Evolutionary conservation across 2,888 invertebrate species (phyloP).

Genomic region (Neocrepidodera transversa): DNA sequence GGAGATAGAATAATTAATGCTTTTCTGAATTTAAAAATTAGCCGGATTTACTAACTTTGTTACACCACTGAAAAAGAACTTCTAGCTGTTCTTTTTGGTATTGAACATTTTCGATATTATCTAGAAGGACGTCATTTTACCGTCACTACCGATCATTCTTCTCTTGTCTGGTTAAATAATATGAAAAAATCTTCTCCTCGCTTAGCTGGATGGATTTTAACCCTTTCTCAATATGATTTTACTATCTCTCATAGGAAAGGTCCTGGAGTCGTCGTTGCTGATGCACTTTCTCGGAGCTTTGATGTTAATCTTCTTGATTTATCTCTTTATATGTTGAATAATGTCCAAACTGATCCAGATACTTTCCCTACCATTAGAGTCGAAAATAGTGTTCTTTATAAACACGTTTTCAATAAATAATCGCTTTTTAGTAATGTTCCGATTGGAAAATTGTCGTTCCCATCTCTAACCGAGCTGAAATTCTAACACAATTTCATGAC

Average conservation of each 20-base stretch:
- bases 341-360: slow-evolving; percentile 25
- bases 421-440: neutral
- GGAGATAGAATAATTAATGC: no score
- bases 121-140: no score
- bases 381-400: no score
- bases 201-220: slow-evolving; percentile 19
- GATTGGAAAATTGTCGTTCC: slow-evolving; percentile 42
- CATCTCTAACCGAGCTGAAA: slow-evolving; percentile 18
- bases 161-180: no score
- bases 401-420: slow-evolving; percentile 21
- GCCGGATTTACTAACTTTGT: no score
- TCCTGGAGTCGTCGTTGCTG: slow-evolving; percentile 42
- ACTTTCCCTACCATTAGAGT: slow-evolving; percentile 33
- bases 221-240: slow-evolving; percentile 38
- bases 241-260: slow-evolving; percentile 44
- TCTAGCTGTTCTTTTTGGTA: slow-evolving; percentile 40
- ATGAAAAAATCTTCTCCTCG: no score
- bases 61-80: slow-evolving; percentile 40
- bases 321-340: slow-evolving; percentile 27
- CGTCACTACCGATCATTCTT: no score
- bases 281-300: slow-evolving; percentile 31
- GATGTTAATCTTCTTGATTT: slow-evolving; percentile 15
- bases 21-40: no score
- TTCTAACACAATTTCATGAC: slow-evolving; percentile 34
- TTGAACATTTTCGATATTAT: no score